These are phyloP conservation scores for Dolomedes plantarius DNA, from an alignment of 2,888 invertebrate genomes.

Conservation along the genomic window DNA sequence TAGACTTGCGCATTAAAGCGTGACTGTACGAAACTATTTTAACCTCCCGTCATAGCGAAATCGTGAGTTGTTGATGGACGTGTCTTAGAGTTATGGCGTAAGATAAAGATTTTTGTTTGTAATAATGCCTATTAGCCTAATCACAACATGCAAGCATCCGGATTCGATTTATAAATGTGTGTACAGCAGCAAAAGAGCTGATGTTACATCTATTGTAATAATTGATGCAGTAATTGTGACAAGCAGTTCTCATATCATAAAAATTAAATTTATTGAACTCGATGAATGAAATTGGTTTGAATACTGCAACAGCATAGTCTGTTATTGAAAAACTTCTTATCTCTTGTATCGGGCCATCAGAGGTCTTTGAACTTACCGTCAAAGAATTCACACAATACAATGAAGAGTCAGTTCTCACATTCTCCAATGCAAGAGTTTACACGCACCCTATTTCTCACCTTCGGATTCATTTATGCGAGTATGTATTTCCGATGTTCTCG, in stretches of 20 bases:
- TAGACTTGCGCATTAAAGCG: background rate
- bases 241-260: background rate
- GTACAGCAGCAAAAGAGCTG: background rate
- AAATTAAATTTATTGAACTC: background rate
- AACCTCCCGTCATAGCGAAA: background rate
- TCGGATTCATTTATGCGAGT: too few species aligned
- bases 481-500: too few species aligned
- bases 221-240: background rate
- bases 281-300: background rate
- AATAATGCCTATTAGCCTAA: conserved; percentile 7
- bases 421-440: background rate
- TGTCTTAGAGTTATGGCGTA: background rate
- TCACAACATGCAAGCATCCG: conserved; percentile 4
- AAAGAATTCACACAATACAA: background rate
- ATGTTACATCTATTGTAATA: background rate
- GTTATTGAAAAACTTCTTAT: background rate
- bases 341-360: background rate
- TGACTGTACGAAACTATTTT: background rate
- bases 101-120: conserved; percentile 15
- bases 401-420: background rate
- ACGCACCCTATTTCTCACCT: too few species aligned
- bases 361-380: conserved; percentile 7
- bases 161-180: conserved; percentile 11
- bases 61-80: conserved; percentile 21
- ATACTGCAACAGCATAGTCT: background rate